These are phyloP conservation scores for Clarias macrocephalus DNA, from an alignment of 2,113 vertebrate species.

Conservation along the genomic window DNA sequence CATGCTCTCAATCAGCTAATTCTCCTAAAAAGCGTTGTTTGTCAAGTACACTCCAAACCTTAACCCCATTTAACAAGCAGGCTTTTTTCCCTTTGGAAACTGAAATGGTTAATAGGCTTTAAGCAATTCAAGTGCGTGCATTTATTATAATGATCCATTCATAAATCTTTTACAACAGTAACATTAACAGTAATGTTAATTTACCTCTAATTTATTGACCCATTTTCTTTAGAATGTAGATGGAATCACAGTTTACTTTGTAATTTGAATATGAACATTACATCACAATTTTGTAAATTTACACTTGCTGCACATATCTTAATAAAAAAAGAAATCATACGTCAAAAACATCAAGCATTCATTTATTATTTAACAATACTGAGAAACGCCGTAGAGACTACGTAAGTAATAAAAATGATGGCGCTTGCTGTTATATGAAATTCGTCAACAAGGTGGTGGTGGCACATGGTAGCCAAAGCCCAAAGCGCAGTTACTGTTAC, in stretches of 20 bases:
- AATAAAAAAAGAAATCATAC: no score
- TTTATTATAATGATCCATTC: background rate
- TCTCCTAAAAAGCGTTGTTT: constrained; percentile 48
- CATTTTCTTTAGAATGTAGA: background rate
- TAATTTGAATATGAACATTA: background rate
- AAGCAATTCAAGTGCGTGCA: background rate
- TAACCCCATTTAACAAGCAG: constrained; percentile 54
- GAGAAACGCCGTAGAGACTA: background rate
- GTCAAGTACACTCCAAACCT: constrained; percentile 58
- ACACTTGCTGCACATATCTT: no score
- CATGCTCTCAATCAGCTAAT: constrained; percentile 41
- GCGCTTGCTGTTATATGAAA: background rate
- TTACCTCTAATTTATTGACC: background rate
- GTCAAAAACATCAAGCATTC: no score
- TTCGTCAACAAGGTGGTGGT: background rate
- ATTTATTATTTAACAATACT: background rate
- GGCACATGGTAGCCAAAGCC: background rate
- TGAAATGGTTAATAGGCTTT: background rate
- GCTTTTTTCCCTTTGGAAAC: constrained; percentile 22
- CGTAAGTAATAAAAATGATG: background rate
- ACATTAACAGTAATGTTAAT: background rate
- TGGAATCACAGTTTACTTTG: background rate
- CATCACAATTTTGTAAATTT: background rate
- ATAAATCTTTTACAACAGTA: background rate
- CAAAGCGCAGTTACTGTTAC: background rate